Evolutionary conservation across 2,888 invertebrate species (phyloP), one percentile per base, ranked within the genome.

Genomic region (Pterobdella sp.): DNA sequence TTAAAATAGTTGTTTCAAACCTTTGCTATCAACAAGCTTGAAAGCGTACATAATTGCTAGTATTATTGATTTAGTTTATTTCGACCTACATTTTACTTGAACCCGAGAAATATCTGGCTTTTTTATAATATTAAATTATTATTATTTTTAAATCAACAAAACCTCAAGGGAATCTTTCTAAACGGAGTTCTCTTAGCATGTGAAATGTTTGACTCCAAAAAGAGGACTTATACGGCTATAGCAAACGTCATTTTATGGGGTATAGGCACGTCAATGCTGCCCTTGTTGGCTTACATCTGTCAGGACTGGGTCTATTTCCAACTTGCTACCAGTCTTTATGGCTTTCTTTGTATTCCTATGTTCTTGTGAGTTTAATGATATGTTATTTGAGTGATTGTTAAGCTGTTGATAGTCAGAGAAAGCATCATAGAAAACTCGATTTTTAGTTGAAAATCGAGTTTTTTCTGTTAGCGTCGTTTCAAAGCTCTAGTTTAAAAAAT

Each of bases 131-230:
- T n/a, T n/a, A n/a, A n/a, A n/a, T n/a, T n/a, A n/a, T 14, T 42
- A 42, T 42, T 42, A 7, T 42, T 42, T 42, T 42, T 42, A 7
- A 42, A 42, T 22, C 49, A 14, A 14, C 7, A 42, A n/a, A 29
- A 14, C n/a, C 31, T 63, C 64, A 42, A 78, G 78, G 77, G 78
- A 14, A 72, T 74, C 10, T 74, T 76, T 10, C 49, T 78, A 73
- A 72, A 74, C 1, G 78, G 76, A 0, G 74, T 76, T 52, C 76
- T 78, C 34, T 72, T 77, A 74, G 74, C 75, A 29, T 77, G 76
- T 60, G 78, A 78, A 70, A 68, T 78, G 37, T 77, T 78, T 71
- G 75, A 76, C 18, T 73, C 76, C 0, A 56, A 60, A 2, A 72
- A 77, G 52, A 68, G 78, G 22, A 76, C 77, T 14, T 74, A 77